Base-by-base conservation (phyloP, 2,888 invertebrate genomes). In the Azorinus chamasolen region DNA sequence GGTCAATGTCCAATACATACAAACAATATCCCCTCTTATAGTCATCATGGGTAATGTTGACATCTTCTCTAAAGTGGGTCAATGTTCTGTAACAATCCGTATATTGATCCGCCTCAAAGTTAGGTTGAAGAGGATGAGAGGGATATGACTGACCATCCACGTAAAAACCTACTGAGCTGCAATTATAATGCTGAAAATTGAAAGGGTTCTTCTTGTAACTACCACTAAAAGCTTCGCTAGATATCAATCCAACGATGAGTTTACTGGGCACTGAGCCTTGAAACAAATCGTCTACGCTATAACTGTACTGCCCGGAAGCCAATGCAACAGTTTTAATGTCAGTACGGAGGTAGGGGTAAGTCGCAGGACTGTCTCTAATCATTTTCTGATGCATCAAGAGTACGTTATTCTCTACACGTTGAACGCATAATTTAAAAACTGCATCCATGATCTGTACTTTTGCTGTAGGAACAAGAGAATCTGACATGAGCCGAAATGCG, bases 1-100 rank as follows among this genome's bases (percentile, higher is more conserved):
- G 63, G 32, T 57, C 63, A 16, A 63, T 55, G 25, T 63, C 51
- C 1, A 73, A 20, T 6, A 24, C 66, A 55, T 73, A 73, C 27
- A 73, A 46, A 37, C 73, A 66, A 22, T 66, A 73, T 14, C 73
- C 66, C 0, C 62, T 66, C 62, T 65, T 61, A 62, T 66, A 66
- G 12, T 61, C 55, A 37, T 54, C 22, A 24, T 24, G 18, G 50
- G 66, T 57, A 8, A 66, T 50, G 32, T 66, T 73, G n/a, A 73
- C 14, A 37, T 70, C 62, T 0, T 51, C 63, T n/a, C 68, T 62
- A n/a, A 24, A 68, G 1, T 20, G 51, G 10, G 45, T 51, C 18
- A 82, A 68, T n/a, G 75, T 69, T 32, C 65, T 68, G 46, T 78
- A 78, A 25, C 72, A 71, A 12, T 78, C 68, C 32, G 69, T 27